Base-by-base conservation (phyloP, 2,113 vertebrate species). In the Gallinago media region DNA sequence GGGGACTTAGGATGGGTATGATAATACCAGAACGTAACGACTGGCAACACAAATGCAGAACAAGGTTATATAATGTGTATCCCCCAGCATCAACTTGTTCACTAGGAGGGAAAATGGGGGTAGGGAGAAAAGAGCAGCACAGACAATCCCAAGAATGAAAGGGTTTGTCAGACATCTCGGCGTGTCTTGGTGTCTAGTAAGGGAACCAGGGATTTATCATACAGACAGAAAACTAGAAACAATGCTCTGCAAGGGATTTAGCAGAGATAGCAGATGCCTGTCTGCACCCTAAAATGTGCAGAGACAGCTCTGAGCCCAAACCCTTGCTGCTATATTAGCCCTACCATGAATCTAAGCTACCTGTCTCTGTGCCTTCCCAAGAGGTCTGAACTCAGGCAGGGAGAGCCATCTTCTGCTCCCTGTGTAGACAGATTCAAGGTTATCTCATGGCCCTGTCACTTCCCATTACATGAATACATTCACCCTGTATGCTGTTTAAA, bases 1-100 rank as follows among this genome's bases (percentile, higher is more conserved):
- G 11, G 65, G 68, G 61, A 91, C 36, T 85, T 78, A 38, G 52
- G 89, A 87, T 22, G 36, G 26, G 5, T 92, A 74, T 40, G 38
- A n/a, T 67, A 86, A 86, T 71, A 80, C 29, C 36, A 94, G 83
- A 63, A 83, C 56, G 83, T 94, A 94, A 95, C 75, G 68, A 89
- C 47, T 94, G 94, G 89, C 91, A 96, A 94, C 68, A 22, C 1
- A 6, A 62, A 63, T 44, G 44, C 68, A 95, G 93, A 87, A 25
- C 15, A 56, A 85, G 44, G 32, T 89, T 92, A 26, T 61, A 36
- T 20, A 92, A 84, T 34, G 29, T 3, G 13, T 71, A 38, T 67
- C 23, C 26, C 36, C 62, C 56, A 66, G 3, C 2, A 15, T 4
- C 15, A 52, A 11, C 38, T 42, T 67, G 31, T 54, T 74, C 15